A percentile compares a stretch with the other conserved stretches of the same genome.
Conservation (phyloP, 2,888 invertebrate genomes). For the Urechis unicinctus region DNA sequence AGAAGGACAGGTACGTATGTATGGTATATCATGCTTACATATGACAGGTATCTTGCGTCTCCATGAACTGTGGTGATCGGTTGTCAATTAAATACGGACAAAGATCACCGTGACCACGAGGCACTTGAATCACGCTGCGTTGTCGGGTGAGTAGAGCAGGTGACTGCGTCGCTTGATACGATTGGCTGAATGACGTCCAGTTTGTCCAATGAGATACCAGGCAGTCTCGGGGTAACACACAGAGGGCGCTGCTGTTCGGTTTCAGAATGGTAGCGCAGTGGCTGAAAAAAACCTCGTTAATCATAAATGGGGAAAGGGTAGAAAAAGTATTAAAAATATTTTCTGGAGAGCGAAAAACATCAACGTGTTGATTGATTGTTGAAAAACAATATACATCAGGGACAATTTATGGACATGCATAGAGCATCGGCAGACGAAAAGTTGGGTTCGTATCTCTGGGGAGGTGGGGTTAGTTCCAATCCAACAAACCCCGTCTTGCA, state of each 20-base stretch:
- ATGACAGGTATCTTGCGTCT: not conserved
- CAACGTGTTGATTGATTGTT: not conserved
- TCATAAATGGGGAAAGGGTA: no score
- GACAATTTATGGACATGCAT: no score
- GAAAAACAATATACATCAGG: not conserved
- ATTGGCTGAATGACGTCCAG: slow-evolving; percentile 17
- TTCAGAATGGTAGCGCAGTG: slow-evolving; percentile 14
- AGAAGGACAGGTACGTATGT: no score
- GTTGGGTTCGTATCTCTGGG: no score
- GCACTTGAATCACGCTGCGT: slow-evolving; percentile 4
- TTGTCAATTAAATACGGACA: slow-evolving; percentile 4
- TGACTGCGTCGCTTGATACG: slow-evolving; percentile 1
- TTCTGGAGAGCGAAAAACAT: not conserved
- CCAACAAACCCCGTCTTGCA: no score
- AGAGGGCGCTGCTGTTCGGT: slow-evolving; percentile 16
- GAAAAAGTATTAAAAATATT: no score
- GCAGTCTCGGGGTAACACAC: slow-evolving; percentile 19
- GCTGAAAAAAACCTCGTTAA: slow-evolving; percentile 8
- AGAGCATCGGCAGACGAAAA: no score
- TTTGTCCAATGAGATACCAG: slow-evolving; percentile 17
- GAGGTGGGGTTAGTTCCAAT: no score
- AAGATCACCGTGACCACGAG: not conserved
- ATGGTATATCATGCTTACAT: not conserved
- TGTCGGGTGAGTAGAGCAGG: not conserved
- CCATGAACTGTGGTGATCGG: not conserved